phyloP scores from a whole-genome alignment of 2,113 vertebrate species.

The Heptranchias perlo region DNA sequence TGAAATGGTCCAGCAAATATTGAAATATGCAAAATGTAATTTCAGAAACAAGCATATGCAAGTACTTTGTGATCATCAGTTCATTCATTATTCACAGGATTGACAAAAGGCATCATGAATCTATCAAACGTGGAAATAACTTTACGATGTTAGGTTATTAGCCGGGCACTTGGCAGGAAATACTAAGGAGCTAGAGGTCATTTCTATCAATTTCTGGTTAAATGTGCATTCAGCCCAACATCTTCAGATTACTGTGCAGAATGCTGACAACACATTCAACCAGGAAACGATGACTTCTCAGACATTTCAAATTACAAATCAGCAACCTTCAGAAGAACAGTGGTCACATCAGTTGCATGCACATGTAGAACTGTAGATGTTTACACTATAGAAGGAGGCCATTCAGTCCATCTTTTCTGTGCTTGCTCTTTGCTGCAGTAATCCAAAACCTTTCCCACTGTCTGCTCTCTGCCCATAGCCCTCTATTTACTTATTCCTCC shows the following conservation, averaged over 20 bases:
- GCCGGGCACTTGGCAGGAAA: neutral
- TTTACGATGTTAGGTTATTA: neutral
- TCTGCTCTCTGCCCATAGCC: neutral
- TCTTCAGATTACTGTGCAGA: neutral
- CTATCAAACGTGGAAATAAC: neutral
- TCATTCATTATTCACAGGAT: neutral
- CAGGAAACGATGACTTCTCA: neutral
- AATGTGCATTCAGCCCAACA: neutral
- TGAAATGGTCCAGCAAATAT: conserved; percentile 4
- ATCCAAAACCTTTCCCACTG: neutral
- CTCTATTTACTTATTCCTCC: neutral
- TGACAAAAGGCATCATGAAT: conserved; percentile 28
- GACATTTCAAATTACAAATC: neutral
- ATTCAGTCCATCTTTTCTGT: neutral
- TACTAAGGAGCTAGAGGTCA: neutral
- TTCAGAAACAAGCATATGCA: neutral
- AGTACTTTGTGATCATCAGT: neutral
- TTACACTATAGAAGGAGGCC: neutral
- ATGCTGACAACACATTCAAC: neutral
- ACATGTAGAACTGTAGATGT: neutral
- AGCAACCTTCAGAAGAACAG: neutral
- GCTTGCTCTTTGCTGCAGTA: neutral
- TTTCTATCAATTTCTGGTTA: neutral
- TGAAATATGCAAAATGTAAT: neutral
- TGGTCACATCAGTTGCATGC: neutral